These are phyloP conservation scores for Phrynosoma blainvillii DNA, from an alignment of 2,113 vertebrate species.

Conservation along the genomic window DNA sequence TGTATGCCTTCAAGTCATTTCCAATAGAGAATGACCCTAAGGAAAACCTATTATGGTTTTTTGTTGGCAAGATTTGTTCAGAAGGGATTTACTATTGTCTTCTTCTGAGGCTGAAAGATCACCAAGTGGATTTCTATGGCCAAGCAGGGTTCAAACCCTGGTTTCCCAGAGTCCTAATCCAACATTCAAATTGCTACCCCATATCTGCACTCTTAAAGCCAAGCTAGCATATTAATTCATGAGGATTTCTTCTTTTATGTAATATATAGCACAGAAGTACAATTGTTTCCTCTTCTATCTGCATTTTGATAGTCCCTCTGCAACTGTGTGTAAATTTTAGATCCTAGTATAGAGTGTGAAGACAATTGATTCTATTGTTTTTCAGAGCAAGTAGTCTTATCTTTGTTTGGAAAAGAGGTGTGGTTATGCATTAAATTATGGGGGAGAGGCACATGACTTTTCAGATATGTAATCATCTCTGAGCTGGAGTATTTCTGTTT, in stretches of 20 bases:
- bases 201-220: not conserved
- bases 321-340: not conserved
- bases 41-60: no score
- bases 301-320: not conserved
- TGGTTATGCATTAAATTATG: conserved; percentile 16
- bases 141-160: no score
- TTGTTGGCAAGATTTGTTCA: no score
- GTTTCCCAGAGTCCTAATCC: no score
- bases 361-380: conserved; percentile 14
- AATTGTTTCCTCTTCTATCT: not conserved
- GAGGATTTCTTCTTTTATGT: not conserved
- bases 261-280: not conserved
- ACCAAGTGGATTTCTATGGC: no score
- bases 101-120: no score
- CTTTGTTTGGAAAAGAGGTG: conserved; percentile 9
- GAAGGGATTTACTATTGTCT: no score
- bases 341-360: not conserved
- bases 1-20: no score
- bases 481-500: conserved; percentile 20
- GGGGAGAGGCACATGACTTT: not conserved
- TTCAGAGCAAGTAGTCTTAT: not conserved
- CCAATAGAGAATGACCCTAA: no score
- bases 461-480: conserved; percentile 10
- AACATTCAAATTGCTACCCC: no score
- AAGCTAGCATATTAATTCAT: not conserved